These are phyloP conservation scores for Salticus scenicus DNA, from an alignment of 2,888 invertebrate species.

Conservation along the genomic window DNA sequence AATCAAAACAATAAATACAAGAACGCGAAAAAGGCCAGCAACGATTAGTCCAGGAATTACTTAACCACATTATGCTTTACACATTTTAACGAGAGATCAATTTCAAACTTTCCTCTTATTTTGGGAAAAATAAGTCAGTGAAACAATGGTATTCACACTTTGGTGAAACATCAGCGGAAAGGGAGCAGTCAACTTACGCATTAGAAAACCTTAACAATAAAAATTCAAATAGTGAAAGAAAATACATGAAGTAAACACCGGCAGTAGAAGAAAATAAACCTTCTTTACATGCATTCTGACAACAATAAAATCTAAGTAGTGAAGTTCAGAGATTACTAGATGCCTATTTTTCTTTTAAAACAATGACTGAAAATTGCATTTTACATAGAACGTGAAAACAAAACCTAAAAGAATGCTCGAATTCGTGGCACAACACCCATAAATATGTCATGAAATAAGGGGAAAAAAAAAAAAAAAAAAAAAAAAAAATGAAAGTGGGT, in stretches of 20 bases:
- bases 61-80: too few relatives aligned
- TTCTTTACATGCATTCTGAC: neutral
- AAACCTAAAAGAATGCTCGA: neutral
- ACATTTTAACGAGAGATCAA: neutral
- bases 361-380: neutral
- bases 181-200: neutral
- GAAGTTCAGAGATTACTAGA: neutral
- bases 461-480: too few relatives aligned
- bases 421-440: neutral
- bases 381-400: neutral
- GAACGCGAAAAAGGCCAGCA: too few relatives aligned
- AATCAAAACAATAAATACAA: too few relatives aligned
- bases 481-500: too few relatives aligned
- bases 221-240: neutral
- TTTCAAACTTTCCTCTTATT: neutral
- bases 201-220: neutral
- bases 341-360: neutral
- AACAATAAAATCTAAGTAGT: neutral
- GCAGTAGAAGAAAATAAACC: slow-evolving; percentile 3
- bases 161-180: neutral
- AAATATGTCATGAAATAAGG: neutral
- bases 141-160: neutral
- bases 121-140: neutral
- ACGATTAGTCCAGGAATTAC: too few relatives aligned
- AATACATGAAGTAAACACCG: neutral